Evolutionary conservation across 2,113 vertebrate species (phyloP), one percentile per base, ranked within the genome.

Genomic region (Phyllostomus discolor): DNA sequence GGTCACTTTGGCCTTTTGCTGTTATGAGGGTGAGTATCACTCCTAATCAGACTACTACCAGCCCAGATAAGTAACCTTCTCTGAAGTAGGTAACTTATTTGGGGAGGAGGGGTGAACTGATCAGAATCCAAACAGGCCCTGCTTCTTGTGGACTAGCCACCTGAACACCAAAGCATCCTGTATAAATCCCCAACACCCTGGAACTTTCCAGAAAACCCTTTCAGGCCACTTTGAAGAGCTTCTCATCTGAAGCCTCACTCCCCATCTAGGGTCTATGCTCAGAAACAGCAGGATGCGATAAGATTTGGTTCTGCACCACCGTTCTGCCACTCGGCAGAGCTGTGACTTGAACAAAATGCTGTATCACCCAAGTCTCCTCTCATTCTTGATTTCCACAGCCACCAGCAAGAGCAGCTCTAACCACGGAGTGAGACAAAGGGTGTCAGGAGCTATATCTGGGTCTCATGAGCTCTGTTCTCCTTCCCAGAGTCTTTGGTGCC

Each of bases 1-100:
- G 78, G 38, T 95, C 88, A 54, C 33, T 11, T 54, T 97, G 93
- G 48, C 82, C 41, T 6, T 96, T 80, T 79, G 17, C 94, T 96
- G 54, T 85, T 91, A 57, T 31, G 28, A 88, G 16, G 79, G 97
- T 97, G 64, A 97, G 96, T 92, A n/a, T n/a, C 19, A 16, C 26
- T 67, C n/a, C 31, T n/a, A 26, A 28, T 12, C 1, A 46, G 48
- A 66, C 20, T 64, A 41, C 52, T 22, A 35, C 3, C 15, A 17
- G 28, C 35, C 31, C 57, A 26, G n/a, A 24, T 41, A 12, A 62
- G 48, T 20, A 38, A 2, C 9, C 26, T 20, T 70, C 35, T 43
- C n/a, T 20, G 22, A 80, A 50, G 17, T 17, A 20, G 20, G 9
- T 6, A 28, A 31, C 2, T 35, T 38, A 10, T 17, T 11, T 6